Evolutionary conservation across 2,888 invertebrate species (phyloP), one percentile per base, ranked within the genome.

Genomic region (Drosophila tanythrix): DNA sequence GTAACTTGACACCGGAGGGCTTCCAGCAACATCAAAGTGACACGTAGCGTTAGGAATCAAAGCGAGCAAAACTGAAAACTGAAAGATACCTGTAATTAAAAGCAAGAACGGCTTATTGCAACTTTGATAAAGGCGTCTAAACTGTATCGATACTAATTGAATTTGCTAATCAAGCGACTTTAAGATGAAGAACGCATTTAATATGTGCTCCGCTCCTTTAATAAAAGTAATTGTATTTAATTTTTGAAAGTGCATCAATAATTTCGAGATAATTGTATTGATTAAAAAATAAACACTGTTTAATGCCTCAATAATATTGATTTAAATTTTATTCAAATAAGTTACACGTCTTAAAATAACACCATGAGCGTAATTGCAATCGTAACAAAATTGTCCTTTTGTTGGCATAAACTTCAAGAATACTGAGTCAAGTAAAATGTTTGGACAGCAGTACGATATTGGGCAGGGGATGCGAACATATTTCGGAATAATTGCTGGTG

Each of bases 1-100:
- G 67, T 38, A 64, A 59, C 64, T 46, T 71, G 79, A 79, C 71
- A 79, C 61, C 63, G 21, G 18, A 59, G 53, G 65, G 63, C 69
- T 59, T 59, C 36, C 15, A 31, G 27, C 36, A 31, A 35, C 66
- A 56, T 62, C 61, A 64, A 75, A 79, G 79, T 67, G 75, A 71
- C 61, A 71, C 71, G 71, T 59, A 38, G 51, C 51, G 65, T 33
- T 35, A 0, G 29, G 18, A 48, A 55, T 38, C 38, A 36, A 3
- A 15, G 21, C 31, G 33, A 25, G 15, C n/a, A 15, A 46, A 25
- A 29, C n/a, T 6, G 18, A 33, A 25, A n/a, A 13, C 6, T 31
- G 31, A 31, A 43, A 57, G n/a, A 43, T 7, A 58, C 11, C 4
- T 27, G 29, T 29, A 38, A 13, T 40, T 40, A 38, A 38, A 7